Evolutionary conservation across 2,113 vertebrate species (phyloP).

Genomic region (Saccopteryx leptura): DNA sequence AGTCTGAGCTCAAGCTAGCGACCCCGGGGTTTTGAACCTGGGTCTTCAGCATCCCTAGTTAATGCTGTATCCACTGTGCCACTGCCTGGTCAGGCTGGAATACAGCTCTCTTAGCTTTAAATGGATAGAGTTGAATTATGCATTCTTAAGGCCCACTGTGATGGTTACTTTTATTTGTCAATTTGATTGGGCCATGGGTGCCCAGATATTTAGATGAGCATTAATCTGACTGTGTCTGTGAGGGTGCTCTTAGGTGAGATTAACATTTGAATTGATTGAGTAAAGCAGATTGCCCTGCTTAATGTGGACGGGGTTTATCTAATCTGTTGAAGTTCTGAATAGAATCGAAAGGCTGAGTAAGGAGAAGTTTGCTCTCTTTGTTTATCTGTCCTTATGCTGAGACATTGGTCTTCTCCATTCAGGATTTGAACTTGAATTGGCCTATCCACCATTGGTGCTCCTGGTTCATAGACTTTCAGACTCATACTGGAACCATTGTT

Average conservation of each 20-base stretch:
- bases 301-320: neutral
- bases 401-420: neutral
- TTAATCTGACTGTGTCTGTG: neutral
- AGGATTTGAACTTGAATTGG: neutral
- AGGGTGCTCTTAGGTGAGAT: neutral
- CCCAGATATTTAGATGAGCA: neutral
- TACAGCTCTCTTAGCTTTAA: constrained; percentile 24
- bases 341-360: neutral
- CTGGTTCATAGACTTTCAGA: neutral
- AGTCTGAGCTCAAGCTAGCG: too few relatives aligned
- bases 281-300: neutral
- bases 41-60: too few relatives aligned
- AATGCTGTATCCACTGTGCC: too few relatives aligned
- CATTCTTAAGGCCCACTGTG: neutral
- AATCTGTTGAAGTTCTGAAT: neutral
- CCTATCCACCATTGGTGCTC: neutral
- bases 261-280: neutral
- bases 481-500: neutral
- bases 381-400: neutral
- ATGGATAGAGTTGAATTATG: neutral
- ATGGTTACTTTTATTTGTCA: constrained; percentile 6
- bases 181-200: neutral
- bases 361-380: neutral
- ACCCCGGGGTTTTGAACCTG: too few relatives aligned
- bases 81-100: neutral